Base-by-base conservation (phyloP, 2,888 invertebrate species). In the Mythimna loreyi region DNA sequence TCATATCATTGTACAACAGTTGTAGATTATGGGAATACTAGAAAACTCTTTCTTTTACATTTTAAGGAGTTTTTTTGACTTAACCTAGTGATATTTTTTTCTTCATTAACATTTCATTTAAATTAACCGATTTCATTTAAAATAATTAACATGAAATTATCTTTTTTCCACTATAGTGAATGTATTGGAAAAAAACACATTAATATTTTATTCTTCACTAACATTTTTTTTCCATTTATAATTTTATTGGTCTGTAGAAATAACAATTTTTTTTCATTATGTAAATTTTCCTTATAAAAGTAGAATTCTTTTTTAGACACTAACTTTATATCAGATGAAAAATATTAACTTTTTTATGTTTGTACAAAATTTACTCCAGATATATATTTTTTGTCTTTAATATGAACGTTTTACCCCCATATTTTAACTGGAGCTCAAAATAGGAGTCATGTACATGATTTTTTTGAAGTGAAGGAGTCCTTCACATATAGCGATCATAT, bases 1-100 rank as follows among this genome's bases (percentile, higher is more conserved):
- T 92, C 91, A 92, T 91, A 90, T 90, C 90, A 87, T 85, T 74
- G 66, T 50, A 49, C 53, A 57, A 43, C 66, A 59, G 28, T 72
- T 77, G 74, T 81, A 78, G 69, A 71, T 43, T 67, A 75, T 61
- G 52, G 57, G 63, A 73, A 60, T 16, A n/a, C 4, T 30, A 28
- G 11, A 52, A 21, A 53, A 23, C 21, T 8, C 8, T 30, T 6
- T 40, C 6, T 25, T 45, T 53, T 19, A 7, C 1, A 25, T 47
- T 45, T 45, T 13, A 23, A 19, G 33, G 1, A 33, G 1, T 21
- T 19, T 36, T 52, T 43, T n/a, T 25, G 16, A 40, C 43, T n/a
- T 45, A 8, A 45, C 19, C 40, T 40, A n/a, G 19, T 45, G 7
- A 45, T n/a, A 23, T 1, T 28, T 3, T 49, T 36, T 36, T 16